A percentile compares a stretch with the other conserved stretches of the same genome.
Conservation (phyloP, 1,140 invertebrate genomes). For the Lordiphosa mommai region DNA sequence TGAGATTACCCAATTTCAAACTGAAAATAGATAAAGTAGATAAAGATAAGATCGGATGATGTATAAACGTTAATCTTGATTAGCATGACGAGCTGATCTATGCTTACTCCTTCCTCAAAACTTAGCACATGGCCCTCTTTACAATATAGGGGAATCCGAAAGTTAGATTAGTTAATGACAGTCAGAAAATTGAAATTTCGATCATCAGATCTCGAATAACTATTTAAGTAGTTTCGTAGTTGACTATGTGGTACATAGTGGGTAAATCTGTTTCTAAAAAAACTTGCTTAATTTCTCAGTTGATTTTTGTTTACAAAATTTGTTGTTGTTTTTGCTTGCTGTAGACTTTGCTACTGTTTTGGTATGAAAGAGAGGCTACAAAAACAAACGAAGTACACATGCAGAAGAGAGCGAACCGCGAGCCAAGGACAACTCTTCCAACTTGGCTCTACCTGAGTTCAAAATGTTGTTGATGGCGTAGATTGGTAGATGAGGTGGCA, state of each 20-base stretch:
- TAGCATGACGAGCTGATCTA: no score
- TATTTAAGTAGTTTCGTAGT: no score
- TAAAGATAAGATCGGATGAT: no score
- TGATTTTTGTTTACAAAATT: constrained; percentile 16
- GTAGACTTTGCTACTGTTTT: constrained; percentile 21
- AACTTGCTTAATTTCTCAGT: no score
- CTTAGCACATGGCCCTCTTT: no score
- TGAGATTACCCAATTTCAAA: neutral
- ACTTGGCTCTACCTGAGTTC: constrained; percentile 78
- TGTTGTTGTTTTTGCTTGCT: constrained; percentile 11
- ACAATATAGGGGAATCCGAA: neutral
- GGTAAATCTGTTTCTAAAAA: no score
- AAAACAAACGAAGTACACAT: constrained; percentile 34
- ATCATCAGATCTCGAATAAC: neutral
- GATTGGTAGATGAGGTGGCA: constrained; percentile 12
- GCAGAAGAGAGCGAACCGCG: constrained; percentile 40
- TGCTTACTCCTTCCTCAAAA: no score
- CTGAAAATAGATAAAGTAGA: no score
- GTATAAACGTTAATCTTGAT: no score
- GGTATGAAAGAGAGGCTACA: constrained; percentile 19
- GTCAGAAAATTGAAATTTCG: neutral
- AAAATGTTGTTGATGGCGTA: constrained; percentile 65
- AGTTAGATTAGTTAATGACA: neutral
- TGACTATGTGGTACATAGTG: no score
- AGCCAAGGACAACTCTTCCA: constrained; percentile 50